phyloP scores from a whole-genome alignment of 2,113 vertebrate species.

The Protobothrops mucrosquamatus region DNA sequence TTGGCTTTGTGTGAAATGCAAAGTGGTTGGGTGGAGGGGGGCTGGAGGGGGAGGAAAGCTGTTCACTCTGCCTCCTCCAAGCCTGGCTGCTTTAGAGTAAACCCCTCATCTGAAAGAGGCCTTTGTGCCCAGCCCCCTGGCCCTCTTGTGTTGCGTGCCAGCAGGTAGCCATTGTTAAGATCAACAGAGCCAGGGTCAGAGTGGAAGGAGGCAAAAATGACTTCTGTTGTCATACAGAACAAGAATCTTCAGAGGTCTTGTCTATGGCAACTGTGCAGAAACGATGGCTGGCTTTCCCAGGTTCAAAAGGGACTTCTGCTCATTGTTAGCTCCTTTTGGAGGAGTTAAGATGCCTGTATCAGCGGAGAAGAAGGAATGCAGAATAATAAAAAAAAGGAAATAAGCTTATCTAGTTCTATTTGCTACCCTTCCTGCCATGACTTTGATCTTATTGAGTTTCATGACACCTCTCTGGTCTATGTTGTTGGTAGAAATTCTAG shows the following conservation, averaged over 20 bases:
- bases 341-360: not conserved
- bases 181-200: not conserved
- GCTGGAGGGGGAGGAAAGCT: not conserved
- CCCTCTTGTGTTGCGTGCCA: constrained; percentile 10
- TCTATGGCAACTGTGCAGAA: not conserved
- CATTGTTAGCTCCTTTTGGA: constrained; percentile 6
- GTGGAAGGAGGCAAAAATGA: constrained; percentile 1
- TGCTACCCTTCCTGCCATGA: not conserved
- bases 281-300: not conserved
- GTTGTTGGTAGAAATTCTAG: too few relatives aligned
- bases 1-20: constrained; percentile 33
- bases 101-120: constrained; percentile 25
- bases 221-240: constrained; percentile 1
- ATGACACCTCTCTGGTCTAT: not conserved
- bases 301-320: constrained; percentile 2
- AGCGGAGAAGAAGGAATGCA: not conserved
- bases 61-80: constrained; percentile 16
- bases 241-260: not conserved
- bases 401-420: not conserved
- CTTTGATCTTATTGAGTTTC: not conserved
- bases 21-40: not conserved
- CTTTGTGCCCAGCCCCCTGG: constrained; percentile 15
- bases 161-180: constrained; percentile 26
- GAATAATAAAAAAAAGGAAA: constrained; percentile 1
- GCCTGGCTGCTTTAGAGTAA: constrained; percentile 10